A percentile compares a stretch with the other conserved stretches of the same genome.
These are phyloP conservation scores for Melanophora roralis DNA, from an alignment of 2,888 invertebrate species.

Conservation along the genomic window DNA sequence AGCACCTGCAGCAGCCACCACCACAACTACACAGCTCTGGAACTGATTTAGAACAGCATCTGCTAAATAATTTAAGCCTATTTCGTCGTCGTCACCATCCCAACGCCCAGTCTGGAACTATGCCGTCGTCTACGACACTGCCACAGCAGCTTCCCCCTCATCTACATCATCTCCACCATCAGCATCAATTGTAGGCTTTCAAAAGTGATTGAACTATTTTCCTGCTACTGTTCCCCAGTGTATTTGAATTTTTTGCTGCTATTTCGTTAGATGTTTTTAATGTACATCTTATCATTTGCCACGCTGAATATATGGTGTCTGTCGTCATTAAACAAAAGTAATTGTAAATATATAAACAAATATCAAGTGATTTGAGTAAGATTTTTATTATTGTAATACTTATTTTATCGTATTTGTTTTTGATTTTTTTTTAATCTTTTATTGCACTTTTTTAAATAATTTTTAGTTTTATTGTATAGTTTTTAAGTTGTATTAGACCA, in stretches of 20 bases:
- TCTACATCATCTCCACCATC: constrained; percentile 58
- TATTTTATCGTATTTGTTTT: constrained; percentile 20
- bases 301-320: constrained; percentile 27
- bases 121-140: constrained; percentile 52
- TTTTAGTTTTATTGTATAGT: too few species aligned
- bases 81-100: constrained; percentile 70
- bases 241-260: constrained; percentile 32
- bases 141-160: constrained; percentile 47
- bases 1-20: constrained; percentile 52
- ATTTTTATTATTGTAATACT: constrained; percentile 49
- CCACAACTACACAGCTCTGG: constrained; percentile 54
- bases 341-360: constrained; percentile 53
- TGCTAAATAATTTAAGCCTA: constrained; percentile 70
- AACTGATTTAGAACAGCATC: constrained; percentile 69
- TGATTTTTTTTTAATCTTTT: constrained; percentile 9
- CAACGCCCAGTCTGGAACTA: constrained; percentile 63
- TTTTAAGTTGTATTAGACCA: too few species aligned
- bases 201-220: background rate
- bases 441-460: background rate
- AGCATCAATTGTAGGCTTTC: constrained; percentile 53
- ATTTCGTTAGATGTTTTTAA: constrained; percentile 26
- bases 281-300: background rate
- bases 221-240: background rate
- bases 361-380: constrained; percentile 50
- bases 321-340: constrained; percentile 14